Base-by-base conservation (phyloP, 1,140 invertebrate genomes). In the Agrypnia vestita region DNA sequence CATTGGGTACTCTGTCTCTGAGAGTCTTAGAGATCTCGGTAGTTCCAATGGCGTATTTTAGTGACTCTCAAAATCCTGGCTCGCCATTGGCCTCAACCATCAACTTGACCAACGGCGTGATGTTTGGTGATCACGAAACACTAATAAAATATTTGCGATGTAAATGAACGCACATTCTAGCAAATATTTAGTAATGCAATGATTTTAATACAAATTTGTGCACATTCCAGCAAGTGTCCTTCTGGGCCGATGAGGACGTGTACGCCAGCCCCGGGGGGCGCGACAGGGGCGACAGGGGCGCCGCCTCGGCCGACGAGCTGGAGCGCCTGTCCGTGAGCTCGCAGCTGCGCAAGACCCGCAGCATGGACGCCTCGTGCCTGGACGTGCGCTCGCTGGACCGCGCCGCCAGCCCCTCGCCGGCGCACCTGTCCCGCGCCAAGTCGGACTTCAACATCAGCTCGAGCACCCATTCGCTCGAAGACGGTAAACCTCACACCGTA, bases 291-390 rank as follows among this genome's bases (percentile, higher is more conserved):
- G 90, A 88, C 67, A 91, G 91, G 83, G 35, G 88, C 86, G 64
- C 91, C 86, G 76, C 89, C 87, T 87, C 88, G 86, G 88, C 93
- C 85, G 88, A 93, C 84, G 92, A 93, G 82, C 90, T 91, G 56
- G 92, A 94, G 84, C 85, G 91, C 15, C 88, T 91, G 13, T 93
- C 93, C 55, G 86, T 92, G 25, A 91, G 90, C 56, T 95, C 95
- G 0, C 95, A 95, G 84, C 86, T 97, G 79, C 90, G 96, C 79
- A 97, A 97, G 86, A 96, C 95, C 43, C 92, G 95, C 84, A 96
- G 95, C 74, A 95, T 97, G 89, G 96, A 97, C 84, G 96, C 95
- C 9, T 95, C 95, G 12, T 96, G 95, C 84, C 88, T 96, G 46
- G 95, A 97, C 84, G 92, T 96, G 81, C 90, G 95, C 61, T 93